Base-by-base conservation (phyloP, 1,140 invertebrate genomes). In the Pissodes strobi region DNA sequence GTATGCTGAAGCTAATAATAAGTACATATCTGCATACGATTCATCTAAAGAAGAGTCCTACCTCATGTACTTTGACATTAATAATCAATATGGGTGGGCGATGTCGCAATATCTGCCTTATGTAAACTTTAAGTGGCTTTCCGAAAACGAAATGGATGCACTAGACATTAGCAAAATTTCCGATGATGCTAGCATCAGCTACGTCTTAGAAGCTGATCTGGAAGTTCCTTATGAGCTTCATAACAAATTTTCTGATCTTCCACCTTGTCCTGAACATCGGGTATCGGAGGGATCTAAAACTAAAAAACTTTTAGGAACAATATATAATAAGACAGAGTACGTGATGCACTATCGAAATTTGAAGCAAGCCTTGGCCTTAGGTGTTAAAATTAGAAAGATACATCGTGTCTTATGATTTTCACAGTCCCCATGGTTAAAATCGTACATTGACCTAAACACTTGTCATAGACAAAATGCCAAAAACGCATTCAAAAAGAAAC, bases 21-120 rank as follows among this genome's bases (percentile, higher is more conserved):
- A 72, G 58, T 77, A 78, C 70, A 72, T 82, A 66, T 12, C 49
- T 22, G 58, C 65, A 12, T 83, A 76, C 74, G 68, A 84, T 78
- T 5, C 61, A 9, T 68, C 59, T 34, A 57, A 79, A 66, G 45
- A 81, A 74, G 73, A 55, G 23, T 53, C 23, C 10, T 71, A 65
- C 59, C 46, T 83, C 15, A 68, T 74, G 18, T 83, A 84, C 73
- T 75, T 79, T 1, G 83, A 85, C 80, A 77, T 72, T 2, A 84
- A 82, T 70, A 84, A 85, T 75, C 69, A 83, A 43, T 86, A 86
- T 78, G 83, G 82, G 9, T 77, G 67, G 55, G 76, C 78, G 9
- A 82, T 84, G 80, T 77, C 69, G 15, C 69, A 79, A 64, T 69
- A 62, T 61, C 69, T 84, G 37, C 81, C 81, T 15, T 68, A 65